Base-by-base conservation (phyloP, 2,888 invertebrate genomes). In the Allacma fusca region DNA sequence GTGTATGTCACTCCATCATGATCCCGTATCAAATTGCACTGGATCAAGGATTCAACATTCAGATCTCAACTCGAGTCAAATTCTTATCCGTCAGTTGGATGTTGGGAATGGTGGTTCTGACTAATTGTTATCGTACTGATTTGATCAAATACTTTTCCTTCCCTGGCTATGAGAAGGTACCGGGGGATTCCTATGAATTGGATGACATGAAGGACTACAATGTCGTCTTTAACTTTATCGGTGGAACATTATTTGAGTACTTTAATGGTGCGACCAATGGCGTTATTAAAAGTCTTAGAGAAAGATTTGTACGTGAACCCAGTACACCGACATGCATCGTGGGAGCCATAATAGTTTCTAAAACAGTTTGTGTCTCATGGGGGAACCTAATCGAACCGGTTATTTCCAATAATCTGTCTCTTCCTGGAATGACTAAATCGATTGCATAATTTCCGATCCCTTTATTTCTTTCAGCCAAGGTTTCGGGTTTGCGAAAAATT, bases 351-450 rank as follows among this genome's bases (percentile, higher is more conserved):
- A 1, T 40, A 5, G 19, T 16, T 5, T 23, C 40, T 7, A 69
- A 23, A 21, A 69, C 69, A 1, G 70, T 57, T 13, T 71, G 71
- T 28, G 57, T 71, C 4, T 9, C 26, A 1, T 71, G 71, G 71
- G 71, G 28, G 13, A 24, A 19, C 7, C 13, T 21, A 1, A 19
- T 34, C 5, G 4, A n/a, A n/a, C 57, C 50, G 16, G 9, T 26
- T 24, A 7, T 57, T 24, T 16, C 13, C 7, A 57, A 26, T 12
- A 71, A 71, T 71, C 19, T 71, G 28, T 44, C 57, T 4, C 1
- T 71, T 0, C 69, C 43, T 21, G 71, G 57, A 28, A 16, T 9
- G 2, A 12, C 23, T 4, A 23, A 62, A 26, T 4, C 24, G 4
- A 1, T 23, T 0, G n/a, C 44, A 19, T 21, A 1, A 57, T 71